phyloP scores from a whole-genome alignment of 2,797 vertebrate genomes.

The Melanotaenia parkinsoni region DNA sequence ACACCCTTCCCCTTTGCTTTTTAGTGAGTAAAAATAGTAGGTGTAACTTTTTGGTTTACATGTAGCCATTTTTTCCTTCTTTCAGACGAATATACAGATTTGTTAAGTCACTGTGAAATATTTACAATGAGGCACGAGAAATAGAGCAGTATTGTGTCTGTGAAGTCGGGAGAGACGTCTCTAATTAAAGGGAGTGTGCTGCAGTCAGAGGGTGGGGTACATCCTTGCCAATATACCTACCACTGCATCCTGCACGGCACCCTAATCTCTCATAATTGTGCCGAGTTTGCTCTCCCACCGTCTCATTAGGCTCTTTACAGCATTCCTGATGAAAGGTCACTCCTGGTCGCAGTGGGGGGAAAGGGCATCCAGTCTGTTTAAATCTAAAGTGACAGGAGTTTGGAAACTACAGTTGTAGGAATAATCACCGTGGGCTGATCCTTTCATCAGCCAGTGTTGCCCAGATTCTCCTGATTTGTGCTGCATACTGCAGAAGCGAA shows the following conservation, averaged over 20 bases:
- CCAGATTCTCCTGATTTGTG: constrained; percentile 20
- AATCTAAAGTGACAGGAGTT: constrained; percentile 75
- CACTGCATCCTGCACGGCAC: constrained; percentile 54
- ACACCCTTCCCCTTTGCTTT: constrained; percentile 8
- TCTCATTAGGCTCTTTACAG: constrained; percentile 80
- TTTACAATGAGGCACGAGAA: constrained; percentile 2
- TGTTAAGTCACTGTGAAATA: constrained; percentile 5
- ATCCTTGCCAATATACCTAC: constrained; percentile 62
- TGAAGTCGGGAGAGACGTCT: constrained; percentile 50
- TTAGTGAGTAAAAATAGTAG: not conserved
- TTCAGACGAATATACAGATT: constrained; percentile 12
- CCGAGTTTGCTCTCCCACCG: constrained; percentile 48
- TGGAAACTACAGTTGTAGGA: constrained; percentile 75
- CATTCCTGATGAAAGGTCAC: constrained; percentile 72
- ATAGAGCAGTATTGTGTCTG: constrained; percentile 22
- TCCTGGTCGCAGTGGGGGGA: constrained; percentile 48
- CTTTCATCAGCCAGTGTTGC: constrained; percentile 20
- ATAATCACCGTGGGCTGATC: constrained; percentile 48
- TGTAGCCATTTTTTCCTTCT: constrained; percentile 3
- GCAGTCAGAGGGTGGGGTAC: constrained; percentile 52
- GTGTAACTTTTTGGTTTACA: not conserved
- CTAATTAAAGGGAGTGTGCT: constrained; percentile 69
- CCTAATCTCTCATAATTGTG: constrained; percentile 79
- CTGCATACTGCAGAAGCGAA: constrained; percentile 10
- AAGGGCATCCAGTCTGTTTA: constrained; percentile 49